A percentile compares a stretch with the other conserved stretches of the same genome.
These are phyloP conservation scores for Melanostoma scalare DNA, from an alignment of 2,888 invertebrate species.

Conservation along the genomic window DNA sequence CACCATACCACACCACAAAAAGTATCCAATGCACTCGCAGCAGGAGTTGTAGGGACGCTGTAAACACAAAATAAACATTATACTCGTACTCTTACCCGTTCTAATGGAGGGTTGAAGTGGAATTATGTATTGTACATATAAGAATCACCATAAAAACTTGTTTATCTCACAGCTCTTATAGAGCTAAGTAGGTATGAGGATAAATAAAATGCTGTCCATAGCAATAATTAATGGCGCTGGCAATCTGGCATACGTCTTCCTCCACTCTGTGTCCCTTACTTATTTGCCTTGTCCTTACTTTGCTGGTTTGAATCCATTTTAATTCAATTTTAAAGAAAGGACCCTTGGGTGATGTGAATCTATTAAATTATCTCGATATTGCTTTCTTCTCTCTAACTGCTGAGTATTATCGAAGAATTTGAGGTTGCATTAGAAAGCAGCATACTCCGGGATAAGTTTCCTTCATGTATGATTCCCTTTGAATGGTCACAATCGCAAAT, in stretches of 20 bases:
- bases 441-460: too few relatives aligned
- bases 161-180: constrained; percentile 18
- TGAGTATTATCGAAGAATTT: too few relatives aligned
- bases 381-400: too few relatives aligned
- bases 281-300: too few relatives aligned
- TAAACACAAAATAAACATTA: background rate
- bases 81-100: background rate
- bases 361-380: too few relatives aligned
- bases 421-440: too few relatives aligned
- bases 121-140: constrained; percentile 21
- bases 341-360: too few relatives aligned
- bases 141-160: constrained; percentile 19
- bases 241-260: constrained; percentile 31
- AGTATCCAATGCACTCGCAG: constrained; percentile 26
- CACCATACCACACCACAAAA: background rate
- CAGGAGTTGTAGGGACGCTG: background rate
- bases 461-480: too few relatives aligned
- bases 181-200: constrained; percentile 8
- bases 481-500: too few relatives aligned
- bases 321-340: too few relatives aligned
- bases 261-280: constrained; percentile 10
- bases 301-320: too few relatives aligned
- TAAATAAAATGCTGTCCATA: constrained; percentile 26
- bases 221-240: constrained; percentile 44
- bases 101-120: constrained; percentile 2